Percentiles rank a stretch among this genome's conserved stretches.
Conservation (phyloP, 2,797 vertebrate species). For the Macropus fuliginosus region DNA sequence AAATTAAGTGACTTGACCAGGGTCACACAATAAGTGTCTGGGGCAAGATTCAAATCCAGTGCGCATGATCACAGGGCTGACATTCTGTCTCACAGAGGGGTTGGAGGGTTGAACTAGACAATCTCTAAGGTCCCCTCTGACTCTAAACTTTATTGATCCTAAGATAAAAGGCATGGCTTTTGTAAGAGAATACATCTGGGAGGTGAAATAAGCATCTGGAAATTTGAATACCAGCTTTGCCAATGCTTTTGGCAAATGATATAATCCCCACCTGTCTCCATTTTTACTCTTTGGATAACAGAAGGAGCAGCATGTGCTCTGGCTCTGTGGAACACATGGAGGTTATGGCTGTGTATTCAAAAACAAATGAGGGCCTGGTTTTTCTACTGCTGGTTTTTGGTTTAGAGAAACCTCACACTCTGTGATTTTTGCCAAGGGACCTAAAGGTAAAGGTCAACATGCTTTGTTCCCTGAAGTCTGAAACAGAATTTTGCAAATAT, state of each 20-base stretch:
- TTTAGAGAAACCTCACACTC: conserved; percentile 41
- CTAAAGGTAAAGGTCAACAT: conserved; percentile 14
- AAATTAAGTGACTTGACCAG: neutral
- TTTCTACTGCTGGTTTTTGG: conserved; percentile 23
- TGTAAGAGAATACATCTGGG: conserved; percentile 46
- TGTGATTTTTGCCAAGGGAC: conserved; percentile 21
- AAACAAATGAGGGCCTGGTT: conserved; percentile 25
- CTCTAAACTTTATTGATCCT: conserved; percentile 5
- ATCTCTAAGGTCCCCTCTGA: neutral
- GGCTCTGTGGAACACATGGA: conserved; percentile 42
- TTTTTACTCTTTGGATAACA: conserved; percentile 57
- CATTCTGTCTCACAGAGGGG: neutral
- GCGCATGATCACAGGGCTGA: neutral
- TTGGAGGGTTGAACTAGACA: neutral
- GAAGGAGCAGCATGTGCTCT: conserved; percentile 25
- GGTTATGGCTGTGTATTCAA: neutral
- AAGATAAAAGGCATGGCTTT: conserved; percentile 57
- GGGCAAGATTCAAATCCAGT: neutral
- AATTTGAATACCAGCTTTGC: conserved; percentile 59
- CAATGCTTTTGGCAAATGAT: conserved; percentile 13
- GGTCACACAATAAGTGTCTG: neutral
- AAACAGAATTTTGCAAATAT: conserved; percentile 13
- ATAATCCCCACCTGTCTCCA: conserved; percentile 56
- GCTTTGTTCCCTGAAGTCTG: conserved; percentile 20
- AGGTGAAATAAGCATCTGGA: conserved; percentile 47